Conservation (phyloP, 2,888 invertebrate genomes). For the Drosophila affinis region DNA sequence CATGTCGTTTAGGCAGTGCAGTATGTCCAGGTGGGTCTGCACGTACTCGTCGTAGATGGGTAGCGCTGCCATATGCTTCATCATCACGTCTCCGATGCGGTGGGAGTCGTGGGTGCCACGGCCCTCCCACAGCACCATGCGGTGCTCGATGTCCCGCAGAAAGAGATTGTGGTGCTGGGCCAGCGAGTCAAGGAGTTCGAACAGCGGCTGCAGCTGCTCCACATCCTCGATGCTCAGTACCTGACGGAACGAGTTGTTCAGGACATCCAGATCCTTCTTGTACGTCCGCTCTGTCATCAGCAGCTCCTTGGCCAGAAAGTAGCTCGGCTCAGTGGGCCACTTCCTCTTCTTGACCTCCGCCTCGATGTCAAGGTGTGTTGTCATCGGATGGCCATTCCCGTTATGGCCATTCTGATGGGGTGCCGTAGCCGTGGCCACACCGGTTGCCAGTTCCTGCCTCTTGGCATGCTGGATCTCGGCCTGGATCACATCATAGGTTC, state of each 20-base stretch:
- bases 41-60: constrained; percentile 89
- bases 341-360: constrained; percentile 83
- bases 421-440: constrained; percentile 64
- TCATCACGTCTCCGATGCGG: constrained; percentile 90
- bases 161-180: constrained; percentile 92
- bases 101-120: constrained; percentile 85
- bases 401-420: constrained; percentile 73
- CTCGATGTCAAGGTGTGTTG: constrained; percentile 67
- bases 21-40: constrained; percentile 89
- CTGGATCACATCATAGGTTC: constrained; percentile 83
- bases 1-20: constrained; percentile 92
- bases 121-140: constrained; percentile 90
- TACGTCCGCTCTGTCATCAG: constrained; percentile 98
- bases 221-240: constrained; percentile 87
- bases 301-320: constrained; percentile 95
- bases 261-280: constrained; percentile 95
- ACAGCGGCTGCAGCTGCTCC: constrained; percentile 84
- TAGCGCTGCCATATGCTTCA: constrained; percentile 87
- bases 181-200: constrained; percentile 90
- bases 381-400: constrained; percentile 42
- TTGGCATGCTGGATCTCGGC: constrained; percentile 83
- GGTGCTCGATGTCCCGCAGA: constrained; percentile 90
- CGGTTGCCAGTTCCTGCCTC: constrained; percentile 77
- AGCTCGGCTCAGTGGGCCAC: constrained; percentile 89
- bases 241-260: constrained; percentile 92